phyloP scores from a whole-genome alignment of 2,113 vertebrate genomes.

The Albula goreensis region DNA sequence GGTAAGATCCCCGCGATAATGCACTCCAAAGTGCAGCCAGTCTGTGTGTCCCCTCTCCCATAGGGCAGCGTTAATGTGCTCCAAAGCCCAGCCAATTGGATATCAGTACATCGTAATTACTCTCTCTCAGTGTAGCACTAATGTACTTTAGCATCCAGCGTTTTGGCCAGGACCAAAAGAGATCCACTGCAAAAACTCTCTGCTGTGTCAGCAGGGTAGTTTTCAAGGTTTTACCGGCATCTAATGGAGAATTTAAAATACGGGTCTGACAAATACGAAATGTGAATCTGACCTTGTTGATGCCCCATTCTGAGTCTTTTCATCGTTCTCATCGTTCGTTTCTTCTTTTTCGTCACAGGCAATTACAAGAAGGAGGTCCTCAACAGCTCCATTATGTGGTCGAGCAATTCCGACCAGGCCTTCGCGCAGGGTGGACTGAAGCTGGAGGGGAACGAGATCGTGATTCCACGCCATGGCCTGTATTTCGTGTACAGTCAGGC shows the following conservation, averaged over 20 bases:
- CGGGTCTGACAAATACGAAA: too few relatives aligned
- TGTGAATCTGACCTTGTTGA: too few relatives aligned
- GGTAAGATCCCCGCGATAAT: constrained; percentile 32
- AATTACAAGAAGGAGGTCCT: not conserved
- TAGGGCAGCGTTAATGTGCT: not conserved
- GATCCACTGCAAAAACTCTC: too few relatives aligned
- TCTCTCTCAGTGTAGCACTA: not conserved
- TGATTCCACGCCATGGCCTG: constrained; percentile 53
- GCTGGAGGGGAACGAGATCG: constrained; percentile 57
- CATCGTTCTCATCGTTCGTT: not conserved
- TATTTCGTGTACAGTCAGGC: constrained; percentile 75
- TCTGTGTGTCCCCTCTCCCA: not conserved
- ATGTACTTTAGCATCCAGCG: not conserved
- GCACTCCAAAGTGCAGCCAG: too few relatives aligned
- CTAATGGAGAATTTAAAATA: too few relatives aligned
- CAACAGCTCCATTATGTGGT: constrained; percentile 49
- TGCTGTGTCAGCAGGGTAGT: too few relatives aligned
- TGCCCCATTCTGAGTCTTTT: too few relatives aligned
- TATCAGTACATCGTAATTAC: not conserved
- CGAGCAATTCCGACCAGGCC: constrained; percentile 46
- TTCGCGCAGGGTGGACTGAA: constrained; percentile 52
- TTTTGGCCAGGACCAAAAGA: too few relatives aligned
- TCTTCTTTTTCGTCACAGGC: constrained; percentile 44
- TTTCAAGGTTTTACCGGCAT: too few relatives aligned
- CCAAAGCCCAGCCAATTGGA: not conserved